Base-by-base conservation (phyloP, 2,113 vertebrate genomes). In the Serinus canaria region DNA sequence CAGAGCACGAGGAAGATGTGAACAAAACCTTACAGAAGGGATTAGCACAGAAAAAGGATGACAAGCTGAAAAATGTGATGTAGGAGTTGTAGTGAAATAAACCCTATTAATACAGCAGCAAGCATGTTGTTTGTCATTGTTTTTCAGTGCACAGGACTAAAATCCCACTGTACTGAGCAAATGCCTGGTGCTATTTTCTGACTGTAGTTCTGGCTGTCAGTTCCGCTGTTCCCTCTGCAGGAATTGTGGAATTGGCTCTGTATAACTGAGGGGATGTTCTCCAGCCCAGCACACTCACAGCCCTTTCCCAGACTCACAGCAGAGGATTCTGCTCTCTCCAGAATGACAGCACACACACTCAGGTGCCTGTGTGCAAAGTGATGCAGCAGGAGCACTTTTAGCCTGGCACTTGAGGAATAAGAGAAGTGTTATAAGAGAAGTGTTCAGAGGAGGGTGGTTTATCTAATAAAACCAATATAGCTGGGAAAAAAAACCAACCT, bases 231-330 rank as follows among this genome's bases (percentile, higher is more conserved):
- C 49, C 80, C 59, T 78, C 27, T 78, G 83, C 7, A 66, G 55
- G 19, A 67, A 55, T 22, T 62, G 63, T 50, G 56, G 70, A 63
- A 79, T 46, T 50, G 43, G 47, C 33, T 74, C 43, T 49, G 33
- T 55, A 41, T 50, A 81, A 90, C 3, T 50, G 73, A 66, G 72
- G 18, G 53, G 15, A 5, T 43, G 50, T 53, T 83, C 53, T 68
- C 39, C 55, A 66, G 59, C 55, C 25, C 72, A 55, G 35, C 0
- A 3, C 72, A 13, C 37, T 41, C 0, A 0, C 74, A 83, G 56
- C 47, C 3, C 33, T 81, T 93, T 10, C 60, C 76, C 77, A 70
- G 62, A 21, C 13, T 28, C 78, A 18, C 49, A 80, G 81, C 49
- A 63, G 66, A 85, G 50, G 49, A 47, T 47, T 24, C 67, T 77